These are phyloP conservation scores for Fulica atra DNA, from an alignment of 2,113 vertebrate species.

Conservation along the genomic window DNA sequence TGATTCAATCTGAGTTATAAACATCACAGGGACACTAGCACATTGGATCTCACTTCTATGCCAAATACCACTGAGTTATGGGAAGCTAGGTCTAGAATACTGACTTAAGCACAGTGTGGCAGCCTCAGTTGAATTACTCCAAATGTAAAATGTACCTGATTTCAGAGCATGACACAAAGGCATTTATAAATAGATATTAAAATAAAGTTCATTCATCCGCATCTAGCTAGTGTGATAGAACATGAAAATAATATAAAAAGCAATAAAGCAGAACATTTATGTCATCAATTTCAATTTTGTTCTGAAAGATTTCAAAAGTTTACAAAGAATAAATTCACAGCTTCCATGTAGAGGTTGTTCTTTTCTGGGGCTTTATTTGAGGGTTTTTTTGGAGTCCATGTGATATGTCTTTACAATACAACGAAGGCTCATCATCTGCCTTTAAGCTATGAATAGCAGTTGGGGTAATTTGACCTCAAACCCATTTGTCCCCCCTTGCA, in stretches of 20 bases:
- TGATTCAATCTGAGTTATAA: not conserved
- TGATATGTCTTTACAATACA: not conserved
- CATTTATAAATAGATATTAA: not conserved
- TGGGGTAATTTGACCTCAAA: not conserved
- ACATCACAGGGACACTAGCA: not conserved
- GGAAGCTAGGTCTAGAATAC: not conserved
- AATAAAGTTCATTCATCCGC: not conserved
- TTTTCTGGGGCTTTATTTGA: too few relatives aligned
- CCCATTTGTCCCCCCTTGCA: not conserved
- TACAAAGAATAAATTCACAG: not conserved
- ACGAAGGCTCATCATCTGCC: not conserved
- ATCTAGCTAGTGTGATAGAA: not conserved
- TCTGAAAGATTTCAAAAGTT: not conserved
- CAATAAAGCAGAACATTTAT: not conserved
- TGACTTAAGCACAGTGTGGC: not conserved
- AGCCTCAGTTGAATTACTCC: not conserved
- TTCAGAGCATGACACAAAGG: not conserved
- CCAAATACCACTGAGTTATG: not conserved
- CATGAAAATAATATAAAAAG: not conserved
- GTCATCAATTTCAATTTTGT: not conserved
- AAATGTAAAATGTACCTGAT: not conserved
- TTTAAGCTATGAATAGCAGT: not conserved
- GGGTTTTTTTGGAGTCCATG: not conserved
- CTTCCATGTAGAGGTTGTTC: fast-evolving
- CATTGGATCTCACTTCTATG: not conserved